These are phyloP conservation scores for Drosophila sechellia DNA, from an alignment of 1,140 invertebrate species.

Conservation along the genomic window DNA sequence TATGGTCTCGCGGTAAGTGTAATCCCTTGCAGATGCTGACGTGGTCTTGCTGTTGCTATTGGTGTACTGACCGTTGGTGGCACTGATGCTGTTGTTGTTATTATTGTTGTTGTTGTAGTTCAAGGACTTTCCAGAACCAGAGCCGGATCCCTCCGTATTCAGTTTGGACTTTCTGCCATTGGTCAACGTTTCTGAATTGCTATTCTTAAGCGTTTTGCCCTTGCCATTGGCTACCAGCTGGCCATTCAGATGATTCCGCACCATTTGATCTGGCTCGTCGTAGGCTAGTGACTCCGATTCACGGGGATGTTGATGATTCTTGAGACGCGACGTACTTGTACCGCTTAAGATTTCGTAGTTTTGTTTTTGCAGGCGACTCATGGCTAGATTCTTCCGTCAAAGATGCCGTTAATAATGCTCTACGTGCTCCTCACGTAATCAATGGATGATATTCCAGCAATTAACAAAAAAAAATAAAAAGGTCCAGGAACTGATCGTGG, in stretches of 20 bases:
- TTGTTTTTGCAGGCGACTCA: constrained; percentile 59
- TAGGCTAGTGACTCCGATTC: constrained; percentile 1
- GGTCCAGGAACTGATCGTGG: constrained; percentile 41
- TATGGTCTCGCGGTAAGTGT: constrained; percentile 58
- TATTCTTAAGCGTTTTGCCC: constrained; percentile 39
- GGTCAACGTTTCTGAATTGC: constrained; percentile 28
- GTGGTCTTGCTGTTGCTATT: constrained; percentile 43
- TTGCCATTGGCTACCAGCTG: constrained; percentile 43
- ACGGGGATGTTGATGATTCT: constrained; percentile 7
- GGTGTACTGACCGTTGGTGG: constrained; percentile 51
- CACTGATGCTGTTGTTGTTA: constrained; percentile 52
- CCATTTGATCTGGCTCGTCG: constrained; percentile 30
- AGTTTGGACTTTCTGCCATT: constrained; percentile 52
- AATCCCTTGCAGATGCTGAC: constrained; percentile 30
- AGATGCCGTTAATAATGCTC: not conserved
- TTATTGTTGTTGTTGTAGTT: constrained; percentile 45
- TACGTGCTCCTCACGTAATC: constrained; percentile 20
- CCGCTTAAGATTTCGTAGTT: constrained; percentile 29
- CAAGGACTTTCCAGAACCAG: constrained; percentile 10
- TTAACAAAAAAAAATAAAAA: constrained; percentile 45
- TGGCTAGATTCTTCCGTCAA: constrained; percentile 16
- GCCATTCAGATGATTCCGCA: constrained; percentile 43
- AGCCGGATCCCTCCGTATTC: constrained; percentile 8
- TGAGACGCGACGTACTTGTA: constrained; percentile 41
- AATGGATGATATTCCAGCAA: constrained; percentile 1